Base-by-base conservation (phyloP, 2,797 vertebrate genomes). In the Carapus acus region DNA sequence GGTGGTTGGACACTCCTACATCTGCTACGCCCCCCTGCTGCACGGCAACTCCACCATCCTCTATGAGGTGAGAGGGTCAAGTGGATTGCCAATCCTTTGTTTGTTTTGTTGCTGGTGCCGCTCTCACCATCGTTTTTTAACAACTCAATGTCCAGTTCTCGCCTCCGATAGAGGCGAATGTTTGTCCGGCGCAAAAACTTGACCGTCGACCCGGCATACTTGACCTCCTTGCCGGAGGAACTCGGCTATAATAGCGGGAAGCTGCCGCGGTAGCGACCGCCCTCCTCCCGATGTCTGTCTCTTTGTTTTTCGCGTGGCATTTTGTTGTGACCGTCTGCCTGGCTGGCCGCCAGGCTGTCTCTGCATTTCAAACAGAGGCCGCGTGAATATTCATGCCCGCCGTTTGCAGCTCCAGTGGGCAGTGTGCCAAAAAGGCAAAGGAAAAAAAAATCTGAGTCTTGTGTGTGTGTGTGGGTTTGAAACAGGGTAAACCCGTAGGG, bases 1-100 rank as follows among this genome's bases (percentile, higher is more conserved):
- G 96, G 96, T 98, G 38, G 96, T 99, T 1, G 96, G 96, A 16
- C 96, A 98, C 81, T 99, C 96, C 0, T 98, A 98, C 47, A 94
- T 98, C 79, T 99, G 96, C 74, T 98, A 98, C 11, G 95, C 65
- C 41, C 96, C 96, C 54, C 90, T 99, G 54, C 87, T 99, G 27
- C 92, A 98, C 45, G 94, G 95, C 1, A 98, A 94, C 82, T 87
- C 91, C 71, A 93, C 94, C 0, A 74, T 99, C 69, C 89, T 98
- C 37, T 98, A 96, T 27, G 96, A 99, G 93, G 94, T 97, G 81
- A 36, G 13, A 27, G 5, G 5, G 24, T 9, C 9, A 4, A 27
- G 24, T 27, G 0, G 40, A 54, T 40, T 33, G 49, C n/a, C 23
- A 14, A n/a, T n/a, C n/a, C n/a, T 37, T 36, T n/a, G 1, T 68